Conservation (phyloP, 2,797 vertebrate species). For the Pogonophryne albipinna region DNA sequence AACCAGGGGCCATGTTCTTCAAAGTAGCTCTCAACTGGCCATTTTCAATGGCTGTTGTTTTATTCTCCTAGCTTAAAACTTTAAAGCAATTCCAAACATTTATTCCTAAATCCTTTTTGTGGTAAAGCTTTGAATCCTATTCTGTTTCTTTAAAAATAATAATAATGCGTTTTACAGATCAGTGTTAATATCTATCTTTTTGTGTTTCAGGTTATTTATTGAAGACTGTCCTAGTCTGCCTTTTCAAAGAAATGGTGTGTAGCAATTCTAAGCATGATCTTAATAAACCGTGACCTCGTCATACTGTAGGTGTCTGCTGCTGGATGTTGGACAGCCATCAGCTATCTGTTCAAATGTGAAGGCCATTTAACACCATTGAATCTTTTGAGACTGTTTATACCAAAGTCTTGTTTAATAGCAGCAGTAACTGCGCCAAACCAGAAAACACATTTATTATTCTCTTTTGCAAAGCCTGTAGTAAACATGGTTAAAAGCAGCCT, state of each 20-base stretch:
- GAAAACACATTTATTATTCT: conserved; percentile 29
- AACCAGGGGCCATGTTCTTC: conserved; percentile 46
- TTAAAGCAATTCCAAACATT: conserved; percentile 28
- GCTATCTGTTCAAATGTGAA: conserved; percentile 18
- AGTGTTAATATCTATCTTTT: not conserved
- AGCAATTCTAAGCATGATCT: not conserved
- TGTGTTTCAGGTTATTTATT: conserved; percentile 1
- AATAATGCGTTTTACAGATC: not conserved
- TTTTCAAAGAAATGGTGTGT: not conserved
- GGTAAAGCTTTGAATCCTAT: conserved; percentile 18
- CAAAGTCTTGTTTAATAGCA: conserved; percentile 42
- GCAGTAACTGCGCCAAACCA: conserved; percentile 1
- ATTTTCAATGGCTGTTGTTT: conserved; percentile 51
- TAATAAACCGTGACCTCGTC: not conserved
- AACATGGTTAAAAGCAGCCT: conserved; percentile 29
- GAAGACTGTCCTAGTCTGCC: not conserved
- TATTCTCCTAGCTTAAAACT: conserved; percentile 30
- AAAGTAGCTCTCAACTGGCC: conserved; percentile 53
- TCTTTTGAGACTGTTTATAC: conserved; percentile 26
- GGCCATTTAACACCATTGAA: conserved; percentile 5
- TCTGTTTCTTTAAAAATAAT: not conserved
- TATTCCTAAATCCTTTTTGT: conserved; percentile 9
- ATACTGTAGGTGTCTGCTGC: conserved; percentile 5
- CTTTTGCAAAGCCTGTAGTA: conserved; percentile 42
- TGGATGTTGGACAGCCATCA: conserved; percentile 12